Evolutionary conservation across 2,888 invertebrate species (phyloP).

Genomic region (Proisotoma minuta): DNA sequence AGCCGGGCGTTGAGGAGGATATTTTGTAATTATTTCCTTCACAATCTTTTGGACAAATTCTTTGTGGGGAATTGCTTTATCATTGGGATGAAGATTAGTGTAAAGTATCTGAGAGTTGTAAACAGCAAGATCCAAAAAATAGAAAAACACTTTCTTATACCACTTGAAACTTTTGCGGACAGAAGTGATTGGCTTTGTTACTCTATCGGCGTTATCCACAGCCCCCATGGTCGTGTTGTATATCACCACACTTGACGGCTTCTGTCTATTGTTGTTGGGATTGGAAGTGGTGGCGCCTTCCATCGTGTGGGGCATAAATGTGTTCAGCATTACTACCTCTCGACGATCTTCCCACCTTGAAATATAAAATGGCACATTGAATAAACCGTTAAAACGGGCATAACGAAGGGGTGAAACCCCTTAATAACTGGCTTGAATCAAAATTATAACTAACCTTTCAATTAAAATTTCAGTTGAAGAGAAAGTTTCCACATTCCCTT

Average conservation of each 20-base stretch:
- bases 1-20: no score
- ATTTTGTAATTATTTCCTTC: neutral
- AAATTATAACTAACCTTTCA: no score
- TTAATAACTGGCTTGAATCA: no score
- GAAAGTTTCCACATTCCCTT: no score
- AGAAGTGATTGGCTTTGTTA: neutral
- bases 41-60: neutral
- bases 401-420: no score
- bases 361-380: no score
- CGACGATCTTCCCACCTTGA: neutral
- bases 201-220: neutral
- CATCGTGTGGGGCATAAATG: neutral
- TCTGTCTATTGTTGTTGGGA: neutral
- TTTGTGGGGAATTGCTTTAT: no score
- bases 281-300: neutral
- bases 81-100: neutral
- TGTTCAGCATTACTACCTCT: neutral
- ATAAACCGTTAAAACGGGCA: no score
- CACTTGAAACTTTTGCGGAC: neutral
- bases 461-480: no score
- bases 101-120: neutral
- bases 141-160: neutral
- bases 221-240: conserved; percentile 6
- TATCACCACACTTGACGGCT: neutral
- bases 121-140: neutral